Evolutionary conservation across 2,888 invertebrate species (phyloP), one percentile per base, ranked within the genome.

Genomic region (Poecilobothrus nobilitatus): DNA sequence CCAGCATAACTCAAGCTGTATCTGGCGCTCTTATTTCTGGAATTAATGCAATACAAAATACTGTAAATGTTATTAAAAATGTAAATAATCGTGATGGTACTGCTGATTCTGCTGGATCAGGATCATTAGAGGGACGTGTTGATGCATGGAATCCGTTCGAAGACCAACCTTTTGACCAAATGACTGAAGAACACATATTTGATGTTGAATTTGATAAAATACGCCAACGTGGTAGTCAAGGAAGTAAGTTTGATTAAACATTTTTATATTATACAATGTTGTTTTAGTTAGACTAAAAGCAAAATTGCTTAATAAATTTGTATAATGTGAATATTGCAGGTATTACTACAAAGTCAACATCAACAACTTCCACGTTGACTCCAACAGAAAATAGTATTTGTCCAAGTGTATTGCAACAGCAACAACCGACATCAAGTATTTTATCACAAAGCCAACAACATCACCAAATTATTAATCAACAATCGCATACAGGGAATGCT

Each of bases 71-170:
- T 53, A n/a, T 53, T n/a, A 53, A 18, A 15, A 53, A 53, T 53
- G 37, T 37, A 7, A 12, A 37, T 12, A 53, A 18, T 18, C 53
- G 53, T 44, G 69, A 70, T 66, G 66, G 67, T 22, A 71, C 72
- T 63, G 67, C 70, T 15, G 70, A 71, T 66, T 71, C 72, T 65
- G 66, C 66, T 64, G 67, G 65, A 33, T 68, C 68, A 9, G 70
- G 71, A n/a, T 71, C 74, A 4, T 69, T 79, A 68, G 80, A 78
- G n/a, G 77, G 77, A 44, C 78, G 79, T 22, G 77, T 80, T 33
- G 89, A 90, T 76, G 88, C 90, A 73, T 92, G 92, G 92, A 93
- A 93, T 82, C 93, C 93, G 1, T 93, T 93, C 77, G 91, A 90
- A 76, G 90, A 90, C 74, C 85, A 87, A 68, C 89, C 89, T 34